Percentiles rank a stretch among this genome's conserved stretches.
phyloP scores from a whole-genome alignment of 2,888 invertebrate species.

The Aporophyla lueneburgensis region DNA sequence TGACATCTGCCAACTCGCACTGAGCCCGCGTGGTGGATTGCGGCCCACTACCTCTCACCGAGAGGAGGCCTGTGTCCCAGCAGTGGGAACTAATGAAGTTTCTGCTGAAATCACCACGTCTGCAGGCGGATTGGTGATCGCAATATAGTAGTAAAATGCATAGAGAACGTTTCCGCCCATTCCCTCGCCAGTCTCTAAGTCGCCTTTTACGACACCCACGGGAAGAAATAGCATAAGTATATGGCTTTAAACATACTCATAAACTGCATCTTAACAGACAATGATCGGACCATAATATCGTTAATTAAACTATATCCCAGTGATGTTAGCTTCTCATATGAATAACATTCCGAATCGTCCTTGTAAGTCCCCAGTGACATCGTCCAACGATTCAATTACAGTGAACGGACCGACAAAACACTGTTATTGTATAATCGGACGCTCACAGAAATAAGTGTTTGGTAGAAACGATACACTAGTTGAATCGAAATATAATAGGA shows the following conservation, averaged over 20 bases:
- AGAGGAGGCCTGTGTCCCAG: too few species aligned
- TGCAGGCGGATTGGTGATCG: too few species aligned
- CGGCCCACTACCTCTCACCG: too few species aligned
- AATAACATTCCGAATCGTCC: slow-evolving; percentile 59
- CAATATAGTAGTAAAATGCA: too few species aligned
- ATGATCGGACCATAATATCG: slow-evolving; percentile 1
- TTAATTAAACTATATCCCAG: slow-evolving; percentile 52
- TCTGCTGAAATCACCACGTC: too few species aligned
- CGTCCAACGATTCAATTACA: slow-evolving; percentile 76
- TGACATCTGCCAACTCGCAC: too few species aligned
- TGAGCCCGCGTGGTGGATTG: too few species aligned
- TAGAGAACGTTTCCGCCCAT: too few species aligned
- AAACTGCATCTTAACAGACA: not conserved
- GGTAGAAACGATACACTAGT: slow-evolving; percentile 2
- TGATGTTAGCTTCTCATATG: slow-evolving; percentile 43
- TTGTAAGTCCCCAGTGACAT: slow-evolving; percentile 71
- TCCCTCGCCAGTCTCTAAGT: too few species aligned
- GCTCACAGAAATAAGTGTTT: slow-evolving; percentile 43
- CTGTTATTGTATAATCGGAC: slow-evolving; percentile 53
- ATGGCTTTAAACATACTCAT: not conserved
- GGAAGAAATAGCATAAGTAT: not conserved
- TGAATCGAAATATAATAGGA: not conserved
- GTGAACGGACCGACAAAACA: slow-evolving; percentile 68
- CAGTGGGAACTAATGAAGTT: too few species aligned
- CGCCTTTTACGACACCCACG: too few species aligned